These are phyloP conservation scores for Venustoraphidia nigricollis DNA, from an alignment of 2,888 invertebrate species.

Conservation along the genomic window DNA sequence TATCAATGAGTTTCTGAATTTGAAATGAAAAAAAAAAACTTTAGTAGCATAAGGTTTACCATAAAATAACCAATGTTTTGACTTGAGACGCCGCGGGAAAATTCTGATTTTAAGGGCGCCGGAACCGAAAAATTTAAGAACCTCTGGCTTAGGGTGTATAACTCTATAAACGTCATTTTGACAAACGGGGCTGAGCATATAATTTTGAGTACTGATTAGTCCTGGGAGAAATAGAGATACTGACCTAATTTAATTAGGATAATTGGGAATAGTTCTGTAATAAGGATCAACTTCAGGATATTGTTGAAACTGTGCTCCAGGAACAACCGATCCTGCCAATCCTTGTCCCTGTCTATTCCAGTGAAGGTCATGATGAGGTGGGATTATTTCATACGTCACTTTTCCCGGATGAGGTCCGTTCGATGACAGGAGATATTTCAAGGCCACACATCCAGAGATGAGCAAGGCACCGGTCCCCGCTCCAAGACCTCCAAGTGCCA, in stretches of 20 bases:
- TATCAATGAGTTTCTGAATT: too few species aligned
- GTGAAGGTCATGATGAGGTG: conserved; percentile 17
- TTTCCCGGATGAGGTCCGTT: conserved; percentile 14
- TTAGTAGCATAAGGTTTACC: too few species aligned
- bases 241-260: neutral
- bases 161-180: neutral
- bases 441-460: conserved; percentile 32
- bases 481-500: conserved; percentile 48
- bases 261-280: conserved; percentile 1
- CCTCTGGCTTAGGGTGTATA: too few species aligned
- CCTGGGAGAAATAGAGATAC: neutral
- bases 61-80: too few species aligned
- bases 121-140: too few species aligned
- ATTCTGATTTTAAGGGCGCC: too few species aligned
- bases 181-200: neutral
- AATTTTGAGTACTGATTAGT: neutral
- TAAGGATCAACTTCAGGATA: conserved; percentile 6
- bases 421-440: conserved; percentile 22
- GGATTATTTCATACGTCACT: conserved; percentile 24
- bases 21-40: too few species aligned
- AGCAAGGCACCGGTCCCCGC: conserved; percentile 43
- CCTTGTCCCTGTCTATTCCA: conserved; percentile 18
- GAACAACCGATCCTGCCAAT: neutral
- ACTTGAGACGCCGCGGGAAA: too few species aligned
- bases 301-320: neutral